Percentiles rank a stretch among this genome's conserved stretches.
phyloP scores from a whole-genome alignment of 2,888 invertebrate species.

The Nudaria mundana region DNA sequence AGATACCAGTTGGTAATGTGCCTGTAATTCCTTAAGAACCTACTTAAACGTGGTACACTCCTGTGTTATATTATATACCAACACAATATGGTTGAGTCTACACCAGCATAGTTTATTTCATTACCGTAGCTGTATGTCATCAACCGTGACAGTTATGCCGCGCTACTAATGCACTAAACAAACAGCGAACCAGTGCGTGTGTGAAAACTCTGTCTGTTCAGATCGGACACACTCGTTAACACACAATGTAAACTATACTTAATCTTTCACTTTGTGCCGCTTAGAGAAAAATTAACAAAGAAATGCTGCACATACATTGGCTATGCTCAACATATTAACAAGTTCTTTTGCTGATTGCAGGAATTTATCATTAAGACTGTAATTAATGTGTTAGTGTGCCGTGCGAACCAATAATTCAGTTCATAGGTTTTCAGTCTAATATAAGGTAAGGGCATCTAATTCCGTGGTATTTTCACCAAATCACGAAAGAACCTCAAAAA shows the following conservation, averaged over 20 bases:
- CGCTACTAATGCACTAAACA: conserved; percentile 57
- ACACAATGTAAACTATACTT: conserved; percentile 59
- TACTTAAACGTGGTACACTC: conserved; percentile 27
- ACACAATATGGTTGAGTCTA: conserved; percentile 6
- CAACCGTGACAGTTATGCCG: conserved; percentile 61
- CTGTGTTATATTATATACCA: conserved; percentile 16
- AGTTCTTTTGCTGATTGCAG: conserved; percentile 48
- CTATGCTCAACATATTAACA: conserved; percentile 54
- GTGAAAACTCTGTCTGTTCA: conserved; percentile 69
- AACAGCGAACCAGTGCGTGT: conserved; percentile 57
- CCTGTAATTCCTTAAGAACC: conserved; percentile 51
- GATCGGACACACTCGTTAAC: conserved; percentile 64
- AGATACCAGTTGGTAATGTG: conserved; percentile 32
- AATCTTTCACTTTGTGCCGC: conserved; percentile 74
- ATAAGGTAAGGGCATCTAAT: too few relatives aligned
- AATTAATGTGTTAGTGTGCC: conserved; percentile 48
- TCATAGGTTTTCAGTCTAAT: too few relatives aligned
- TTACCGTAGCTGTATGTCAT: conserved; percentile 25
- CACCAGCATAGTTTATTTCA: conserved; percentile 25
- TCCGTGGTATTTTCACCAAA: too few relatives aligned
- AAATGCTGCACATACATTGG: conserved; percentile 57
- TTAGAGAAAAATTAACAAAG: conserved; percentile 69
- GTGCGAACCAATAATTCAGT: conserved; percentile 36
- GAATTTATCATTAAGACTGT: conserved; percentile 39
- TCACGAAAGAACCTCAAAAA: too few relatives aligned